Conservation (phyloP, 2,888 invertebrate genomes). For the Agrilus cyanescens region DNA sequence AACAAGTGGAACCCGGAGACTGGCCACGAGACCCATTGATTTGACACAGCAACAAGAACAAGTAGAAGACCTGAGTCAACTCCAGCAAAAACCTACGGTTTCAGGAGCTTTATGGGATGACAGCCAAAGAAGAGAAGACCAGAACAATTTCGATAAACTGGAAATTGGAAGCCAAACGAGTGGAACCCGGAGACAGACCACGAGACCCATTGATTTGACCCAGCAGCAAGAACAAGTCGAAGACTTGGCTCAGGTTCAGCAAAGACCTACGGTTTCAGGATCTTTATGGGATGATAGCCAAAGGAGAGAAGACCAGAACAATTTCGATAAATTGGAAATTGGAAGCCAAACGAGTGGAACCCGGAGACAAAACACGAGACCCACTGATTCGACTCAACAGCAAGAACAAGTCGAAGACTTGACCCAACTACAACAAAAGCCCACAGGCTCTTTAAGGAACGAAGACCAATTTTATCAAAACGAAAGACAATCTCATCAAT, state of each 20-base stretch:
- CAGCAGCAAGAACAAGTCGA: slow-evolving; percentile 13
- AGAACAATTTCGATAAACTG: neutral
- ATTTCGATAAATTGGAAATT: slow-evolving; percentile 12
- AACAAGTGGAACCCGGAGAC: slow-evolving; percentile 8
- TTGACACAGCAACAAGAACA: slow-evolving; percentile 16
- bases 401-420: slow-evolving; percentile 15
- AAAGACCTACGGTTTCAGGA: slow-evolving; percentile 2
- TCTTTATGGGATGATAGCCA: neutral
- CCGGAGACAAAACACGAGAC: slow-evolving; percentile 1
- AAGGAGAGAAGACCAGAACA: slow-evolving; percentile 5
- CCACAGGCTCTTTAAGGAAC: neutral
- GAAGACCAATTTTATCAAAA: no score
- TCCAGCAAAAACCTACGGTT: slow-evolving; percentile 2
- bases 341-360: slow-evolving; percentile 7
- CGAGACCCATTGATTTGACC: slow-evolving; percentile 3
- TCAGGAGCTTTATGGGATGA: neutral
- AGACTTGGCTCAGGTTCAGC: slow-evolving; percentile 14
- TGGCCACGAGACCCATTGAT: slow-evolving; percentile 1
- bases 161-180: slow-evolving; percentile 1
- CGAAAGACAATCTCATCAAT: no score
- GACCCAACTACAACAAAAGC: slow-evolving; percentile 9
- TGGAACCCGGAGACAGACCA: neutral
- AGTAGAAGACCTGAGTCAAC: slow-evolving; percentile 14
- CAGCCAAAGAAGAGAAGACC: neutral
- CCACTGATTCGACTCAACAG: slow-evolving; percentile 10